Percentiles rank a stretch among this genome's conserved stretches.
These are phyloP conservation scores for Hycleus phaleratus DNA, from an alignment of 1,140 invertebrate genomes.

Conservation along the genomic window DNA sequence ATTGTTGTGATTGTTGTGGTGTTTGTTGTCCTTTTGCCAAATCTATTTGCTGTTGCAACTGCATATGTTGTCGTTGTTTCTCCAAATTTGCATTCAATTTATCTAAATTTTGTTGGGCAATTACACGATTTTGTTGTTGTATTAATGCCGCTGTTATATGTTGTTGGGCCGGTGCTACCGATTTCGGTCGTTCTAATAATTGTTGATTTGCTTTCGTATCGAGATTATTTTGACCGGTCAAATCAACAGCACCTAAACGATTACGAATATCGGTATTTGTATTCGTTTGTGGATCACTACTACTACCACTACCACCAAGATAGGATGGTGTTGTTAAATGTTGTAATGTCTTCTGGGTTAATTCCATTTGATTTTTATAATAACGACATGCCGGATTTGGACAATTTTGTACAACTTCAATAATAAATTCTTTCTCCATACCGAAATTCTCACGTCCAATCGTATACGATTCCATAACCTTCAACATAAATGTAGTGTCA, in stretches of 20 bases:
- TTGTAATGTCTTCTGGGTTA: constrained; percentile 51
- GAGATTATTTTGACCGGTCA: constrained; percentile 34
- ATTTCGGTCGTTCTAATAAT: constrained; percentile 37
- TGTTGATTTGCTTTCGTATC: constrained; percentile 29
- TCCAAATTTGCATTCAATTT: constrained; percentile 49
- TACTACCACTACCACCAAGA: constrained; percentile 9
- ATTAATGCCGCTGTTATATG: constrained; percentile 49
- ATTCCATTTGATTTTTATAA: constrained; percentile 74
- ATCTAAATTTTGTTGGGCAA: constrained; percentile 50
- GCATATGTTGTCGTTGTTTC: constrained; percentile 46
- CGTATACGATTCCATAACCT: constrained; percentile 77
- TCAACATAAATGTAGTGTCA: neutral
- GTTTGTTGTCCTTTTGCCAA: constrained; percentile 30
- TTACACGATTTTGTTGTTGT: constrained; percentile 49
- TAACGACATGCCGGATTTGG: constrained; percentile 77
- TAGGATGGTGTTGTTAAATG: constrained; percentile 42
- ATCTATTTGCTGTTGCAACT: constrained; percentile 35
- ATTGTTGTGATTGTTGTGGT: constrained; percentile 7
- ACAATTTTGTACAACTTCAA: constrained; percentile 79
- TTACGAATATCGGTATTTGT: constrained; percentile 31
- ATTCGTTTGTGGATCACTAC: constrained; percentile 26
- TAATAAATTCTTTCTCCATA: constrained; percentile 83
- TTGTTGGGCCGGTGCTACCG: constrained; percentile 38
- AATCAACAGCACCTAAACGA: constrained; percentile 32
- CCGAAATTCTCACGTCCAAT: constrained; percentile 79